These are phyloP conservation scores for Scaptomyza graminum DNA, from an alignment of 1,140 invertebrate genomes.

Conservation along the genomic window DNA sequence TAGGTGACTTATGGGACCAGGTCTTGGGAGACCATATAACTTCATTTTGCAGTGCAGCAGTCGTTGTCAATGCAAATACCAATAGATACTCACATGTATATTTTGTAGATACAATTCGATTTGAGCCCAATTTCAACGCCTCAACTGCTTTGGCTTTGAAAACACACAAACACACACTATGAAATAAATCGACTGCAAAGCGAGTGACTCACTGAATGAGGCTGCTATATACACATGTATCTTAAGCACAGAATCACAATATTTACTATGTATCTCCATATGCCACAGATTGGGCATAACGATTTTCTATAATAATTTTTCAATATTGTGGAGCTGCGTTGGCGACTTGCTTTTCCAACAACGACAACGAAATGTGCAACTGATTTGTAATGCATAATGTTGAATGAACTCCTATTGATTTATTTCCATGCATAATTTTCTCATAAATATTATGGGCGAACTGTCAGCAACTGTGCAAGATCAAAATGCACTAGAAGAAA, in stretches of 20 bases:
- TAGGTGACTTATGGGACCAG: conserved; percentile 70
- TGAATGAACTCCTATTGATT: conserved; percentile 49
- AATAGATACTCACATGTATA: conserved; percentile 56
- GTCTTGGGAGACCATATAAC: conserved; percentile 65
- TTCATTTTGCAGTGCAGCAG: conserved; percentile 56
- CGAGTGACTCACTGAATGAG: conserved; percentile 69
- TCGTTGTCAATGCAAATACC: conserved; percentile 55
- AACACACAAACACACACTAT: conserved; percentile 6
- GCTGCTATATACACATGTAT: conserved; percentile 56
- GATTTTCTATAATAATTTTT: conserved; percentile 77
- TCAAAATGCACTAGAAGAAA: conserved; percentile 26
- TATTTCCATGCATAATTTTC: conserved; percentile 59
- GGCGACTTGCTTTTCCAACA: conserved; percentile 35
- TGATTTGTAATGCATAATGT: conserved; percentile 53
- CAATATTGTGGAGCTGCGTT: conserved; percentile 62
- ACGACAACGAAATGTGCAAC: conserved; percentile 25
- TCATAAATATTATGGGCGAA: conserved; percentile 52
- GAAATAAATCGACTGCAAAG: conserved; percentile 52
- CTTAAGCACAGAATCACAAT: conserved; percentile 47
- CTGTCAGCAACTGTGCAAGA: conserved; percentile 51
- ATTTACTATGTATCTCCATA: conserved; percentile 49
- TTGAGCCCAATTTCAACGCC: conserved; percentile 81
- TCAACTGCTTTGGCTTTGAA: conserved; percentile 60
- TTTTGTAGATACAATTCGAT: conserved; percentile 64
- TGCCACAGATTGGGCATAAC: conserved; percentile 36